phyloP scores from a whole-genome alignment of 2,113 vertebrate genomes.

The Peromyscus californicus region DNA sequence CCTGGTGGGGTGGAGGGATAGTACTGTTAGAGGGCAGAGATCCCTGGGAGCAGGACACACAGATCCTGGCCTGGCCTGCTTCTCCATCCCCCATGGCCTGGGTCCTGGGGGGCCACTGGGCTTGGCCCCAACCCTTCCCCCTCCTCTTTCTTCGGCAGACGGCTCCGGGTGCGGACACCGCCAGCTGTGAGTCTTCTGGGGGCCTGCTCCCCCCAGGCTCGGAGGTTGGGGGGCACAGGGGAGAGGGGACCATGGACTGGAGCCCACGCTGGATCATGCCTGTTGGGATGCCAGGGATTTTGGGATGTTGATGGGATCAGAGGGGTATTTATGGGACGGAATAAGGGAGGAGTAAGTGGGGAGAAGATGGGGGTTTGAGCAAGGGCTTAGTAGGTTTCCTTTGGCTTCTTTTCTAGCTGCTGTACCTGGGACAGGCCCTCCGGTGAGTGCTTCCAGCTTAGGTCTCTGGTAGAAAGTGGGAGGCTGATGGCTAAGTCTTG shows the following conservation, averaged over 20 bases:
- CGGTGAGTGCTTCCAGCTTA: constrained; percentile 69
- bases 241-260: constrained; percentile 79
- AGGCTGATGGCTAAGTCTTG: background rate
- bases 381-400: constrained; percentile 61
- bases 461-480: constrained; percentile 57
- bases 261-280: constrained; percentile 77
- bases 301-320: constrained; percentile 77
- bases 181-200: constrained; percentile 87
- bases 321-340: constrained; percentile 71
- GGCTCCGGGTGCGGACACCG: constrained; percentile 86
- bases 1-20: background rate
- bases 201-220: constrained; percentile 82
- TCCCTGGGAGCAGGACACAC: constrained; percentile 65
- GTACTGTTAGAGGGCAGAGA: constrained; percentile 68
- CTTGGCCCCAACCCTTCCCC: constrained; percentile 84
- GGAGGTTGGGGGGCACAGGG: constrained; percentile 82
- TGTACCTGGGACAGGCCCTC: constrained; percentile 78
- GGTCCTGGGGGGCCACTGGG: constrained; percentile 82
- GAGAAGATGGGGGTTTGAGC: constrained; percentile 4
- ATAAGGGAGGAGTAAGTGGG: constrained; percentile 75
- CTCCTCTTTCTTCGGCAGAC: constrained; percentile 87
- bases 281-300: constrained; percentile 77
- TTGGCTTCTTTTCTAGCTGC: constrained; percentile 81
- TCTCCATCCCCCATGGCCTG: constrained; percentile 76
- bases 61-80: constrained; percentile 79